Base-by-base conservation (phyloP, 2,888 invertebrate species). In the Zhuqinia jingwanae region DNA sequence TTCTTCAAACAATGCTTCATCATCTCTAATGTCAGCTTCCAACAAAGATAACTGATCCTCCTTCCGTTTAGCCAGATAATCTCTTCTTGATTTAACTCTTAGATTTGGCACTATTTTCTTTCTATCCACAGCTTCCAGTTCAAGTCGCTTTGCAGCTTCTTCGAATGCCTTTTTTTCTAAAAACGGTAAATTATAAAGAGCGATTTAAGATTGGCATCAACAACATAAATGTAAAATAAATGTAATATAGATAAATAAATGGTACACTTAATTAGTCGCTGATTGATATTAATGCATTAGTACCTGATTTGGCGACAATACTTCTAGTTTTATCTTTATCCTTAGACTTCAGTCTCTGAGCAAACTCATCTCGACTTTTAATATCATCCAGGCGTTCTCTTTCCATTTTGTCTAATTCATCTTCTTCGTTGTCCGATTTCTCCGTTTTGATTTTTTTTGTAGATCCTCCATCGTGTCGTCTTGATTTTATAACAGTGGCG, bases 41-140 rank as follows among this genome's bases (percentile, higher is more conserved):
- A 99, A 93, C 92, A 99, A 99, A 11, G 96, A 95, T 47, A 99
- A 95, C 93, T 99, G 99, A 92, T 99, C 99, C 85, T 96, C 97
- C 93, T 98, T 98, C 65, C 99, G 94, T 92, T 99, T 99, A 92
- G 97, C 96, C 91, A 99, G 94, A 92, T 99, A 99, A 91, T 97
- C 96, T 68, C 98, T 94, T 30, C 99, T 94, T 0, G 99, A 99
- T 92, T 98, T 96, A 20, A 98, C 94, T 47, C 99, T 94, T 27
- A 99, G 92, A 91, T 96, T 96, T 0, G 98, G 98, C 76, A 99
- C 93, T 90, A 98, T 94, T 92, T 96, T 97, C 80, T 96, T 96
- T 70, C 96, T 94, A 91, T 97, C 96, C 91, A 97, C 96, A 47
- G 95, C 95, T 93, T 98, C 98, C 90, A 98, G 92, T 92, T 98